Evolutionary conservation across 2,797 vertebrate species (phyloP), one percentile per base, ranked within the genome.

Genomic region (Protosalanx chinensis): DNA sequence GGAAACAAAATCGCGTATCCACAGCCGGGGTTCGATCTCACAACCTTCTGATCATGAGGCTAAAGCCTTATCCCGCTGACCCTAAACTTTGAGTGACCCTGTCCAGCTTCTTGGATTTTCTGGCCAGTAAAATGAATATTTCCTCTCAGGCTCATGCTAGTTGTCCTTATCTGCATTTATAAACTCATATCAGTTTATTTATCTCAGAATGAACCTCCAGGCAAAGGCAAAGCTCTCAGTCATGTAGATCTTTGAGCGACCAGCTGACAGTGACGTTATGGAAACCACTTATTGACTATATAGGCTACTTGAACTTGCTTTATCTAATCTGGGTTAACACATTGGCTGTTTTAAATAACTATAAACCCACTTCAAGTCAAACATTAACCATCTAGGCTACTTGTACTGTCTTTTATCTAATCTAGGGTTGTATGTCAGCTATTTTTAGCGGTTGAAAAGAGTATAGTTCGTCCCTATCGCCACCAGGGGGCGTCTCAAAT

Each of bases 401-500:
- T 46, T 46, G 41, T 46, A 46, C 41, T 41, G 10, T 8, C 10
- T 46, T n/a, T 56, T 4, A 56, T 56, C 51, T 56, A 56, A n/a
- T 56, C 51, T 56, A 56, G 51, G 41, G 7, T 46, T 46, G 7
- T 46, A 46, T 46, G 41, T 46, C 41, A 56, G 18, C 15, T 56
- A 56, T 56, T 56, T 56, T 56, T 56, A n/a, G 51, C 51, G 5
- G 3, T 16, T 16, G 15, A 56, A 2, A 2, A 32, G 49, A 2
- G 1, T 53, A 59, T 12, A 49, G 30, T 72, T 72, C 27, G 20
- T 7, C 5, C 10, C 64, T 69, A 68, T 10, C 1, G 63, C 78
- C 81, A 81, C 77, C 73, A 81, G 80, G 75, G 66, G 81, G 82
- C 7, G 18, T 57, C 30, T 61, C 32, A 10, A 33, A 29, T 6